Conservation (phyloP, 30 jellyfish, hydroid and myxozoan species). For the Sanderia malayensis region DNA sequence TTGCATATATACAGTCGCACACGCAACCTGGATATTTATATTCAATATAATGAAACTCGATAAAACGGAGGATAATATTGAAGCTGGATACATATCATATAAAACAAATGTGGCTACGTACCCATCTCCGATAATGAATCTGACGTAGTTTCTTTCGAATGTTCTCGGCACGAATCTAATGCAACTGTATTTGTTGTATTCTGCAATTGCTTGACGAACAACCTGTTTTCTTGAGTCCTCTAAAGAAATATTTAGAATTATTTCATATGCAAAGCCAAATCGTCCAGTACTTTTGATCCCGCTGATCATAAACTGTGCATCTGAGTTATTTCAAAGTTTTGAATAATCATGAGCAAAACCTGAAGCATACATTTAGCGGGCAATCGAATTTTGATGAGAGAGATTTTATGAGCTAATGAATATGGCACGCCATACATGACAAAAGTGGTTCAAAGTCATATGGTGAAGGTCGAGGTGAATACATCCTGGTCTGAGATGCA, state of each 20-base stretch:
- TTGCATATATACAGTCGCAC: no score
- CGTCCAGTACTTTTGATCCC: no score
- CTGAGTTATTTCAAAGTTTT: neutral
- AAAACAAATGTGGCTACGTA: neutral
- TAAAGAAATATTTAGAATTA: no score
- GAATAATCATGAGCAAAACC: neutral
- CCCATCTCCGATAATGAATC: slow-evolving; percentile 49
- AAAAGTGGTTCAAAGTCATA: no score
- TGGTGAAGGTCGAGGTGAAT: no score
- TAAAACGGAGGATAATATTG: neutral
- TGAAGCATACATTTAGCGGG: neutral
- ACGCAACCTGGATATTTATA: no score
- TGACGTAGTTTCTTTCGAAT: slow-evolving; percentile 21
- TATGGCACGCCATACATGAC: no score
- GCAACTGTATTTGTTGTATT: slow-evolving; percentile 32
- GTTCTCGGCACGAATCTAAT: slow-evolving; percentile 47
- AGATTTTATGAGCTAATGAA: no score
- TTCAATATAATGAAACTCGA: no score
- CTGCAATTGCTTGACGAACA: slow-evolving; percentile 33
- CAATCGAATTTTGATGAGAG: neutral
- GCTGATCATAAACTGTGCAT: no score
- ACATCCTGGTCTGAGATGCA: no score
- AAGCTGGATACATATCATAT: neutral
- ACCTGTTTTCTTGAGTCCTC: slow-evolving; percentile 19
- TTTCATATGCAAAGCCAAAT: no score